Evolutionary conservation across 2,888 invertebrate species (phyloP), one percentile per base, ranked within the genome.

Genomic region (Odontocerum albicorne): DNA sequence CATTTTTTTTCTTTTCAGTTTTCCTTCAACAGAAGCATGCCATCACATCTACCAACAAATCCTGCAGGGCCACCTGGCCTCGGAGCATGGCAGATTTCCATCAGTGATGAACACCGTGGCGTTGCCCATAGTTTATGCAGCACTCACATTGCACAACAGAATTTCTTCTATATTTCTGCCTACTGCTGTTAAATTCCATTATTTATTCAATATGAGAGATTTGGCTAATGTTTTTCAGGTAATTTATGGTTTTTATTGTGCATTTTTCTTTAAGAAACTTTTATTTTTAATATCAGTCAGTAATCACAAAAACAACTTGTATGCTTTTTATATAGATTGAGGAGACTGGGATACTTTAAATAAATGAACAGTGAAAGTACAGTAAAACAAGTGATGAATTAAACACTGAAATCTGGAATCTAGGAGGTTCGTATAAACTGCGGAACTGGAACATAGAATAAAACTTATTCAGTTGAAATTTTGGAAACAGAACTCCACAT

Each of bases 151-250:
- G 17, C 96, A 96, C 69, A 76, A 77, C 36, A 90, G 87, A 69
- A 82, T 96, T 6, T 73, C 86, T 0, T 68, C 83, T 2, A 82
- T 82, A 0, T 96, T 96, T 73, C 75, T 96, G 60, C 96, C 96
- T 0, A 96, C 96, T 0, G 96, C 96, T 16, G 80, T 92, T 63
- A 96, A 95, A 73, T 96, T 96, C 70, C 96, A 96, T 70, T 97
- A 97, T 67, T 82, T 90, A 56, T 97, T 96, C 72, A 97, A 96
- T 70, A 74, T 96, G 49, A 78, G 96, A 54, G 96, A 97, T 71
- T 77, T 96, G 51, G 90, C 95, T 1, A 96, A 95, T 68, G 89
- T 96, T 62, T 96, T 95, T 71, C 93, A 95, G 82, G 92, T 92
- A 72, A 69, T 54, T 15, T 8, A 13, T n/a, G 8, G 13, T 16